phyloP scores from a whole-genome alignment of 2,113 vertebrate genomes.

The Lophotis ruficrista region DNA sequence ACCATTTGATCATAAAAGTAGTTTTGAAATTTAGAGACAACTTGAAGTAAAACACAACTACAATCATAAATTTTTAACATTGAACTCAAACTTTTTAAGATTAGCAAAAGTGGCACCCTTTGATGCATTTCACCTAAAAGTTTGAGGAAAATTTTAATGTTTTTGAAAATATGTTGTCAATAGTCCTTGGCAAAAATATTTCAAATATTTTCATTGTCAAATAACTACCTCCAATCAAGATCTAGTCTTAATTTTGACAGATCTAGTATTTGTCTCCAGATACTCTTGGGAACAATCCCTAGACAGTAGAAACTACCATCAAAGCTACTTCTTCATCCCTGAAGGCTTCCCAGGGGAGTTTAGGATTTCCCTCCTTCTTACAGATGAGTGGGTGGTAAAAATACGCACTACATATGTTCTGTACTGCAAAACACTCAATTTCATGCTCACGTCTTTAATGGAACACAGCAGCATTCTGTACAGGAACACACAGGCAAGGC shows the following conservation, averaged over 20 bases:
- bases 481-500: not conserved
- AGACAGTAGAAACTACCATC: not conserved
- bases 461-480: not conserved
- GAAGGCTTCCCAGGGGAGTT: not conserved
- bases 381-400: not conserved
- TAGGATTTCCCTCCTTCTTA: not conserved
- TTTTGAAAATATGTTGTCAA: not conserved
- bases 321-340: not conserved
- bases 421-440: not conserved
- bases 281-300: not conserved
- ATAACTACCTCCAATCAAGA: not conserved
- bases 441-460: not conserved
- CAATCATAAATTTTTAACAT: not conserved
- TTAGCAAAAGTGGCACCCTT: not conserved
- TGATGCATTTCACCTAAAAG: not conserved
- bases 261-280: not conserved
- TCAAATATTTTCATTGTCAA: not conserved
- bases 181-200: not conserved
- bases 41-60: not conserved
- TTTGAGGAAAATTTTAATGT: not conserved
- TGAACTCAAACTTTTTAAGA: not conserved
- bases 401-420: rapidly evolving
- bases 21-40: not conserved
- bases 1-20: not conserved
- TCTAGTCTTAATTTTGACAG: not conserved